A percentile compares a stretch with the other conserved stretches of the same genome.
Conservation (phyloP, 2,888 invertebrate species). For the Brachynemurus nebulosus region DNA sequence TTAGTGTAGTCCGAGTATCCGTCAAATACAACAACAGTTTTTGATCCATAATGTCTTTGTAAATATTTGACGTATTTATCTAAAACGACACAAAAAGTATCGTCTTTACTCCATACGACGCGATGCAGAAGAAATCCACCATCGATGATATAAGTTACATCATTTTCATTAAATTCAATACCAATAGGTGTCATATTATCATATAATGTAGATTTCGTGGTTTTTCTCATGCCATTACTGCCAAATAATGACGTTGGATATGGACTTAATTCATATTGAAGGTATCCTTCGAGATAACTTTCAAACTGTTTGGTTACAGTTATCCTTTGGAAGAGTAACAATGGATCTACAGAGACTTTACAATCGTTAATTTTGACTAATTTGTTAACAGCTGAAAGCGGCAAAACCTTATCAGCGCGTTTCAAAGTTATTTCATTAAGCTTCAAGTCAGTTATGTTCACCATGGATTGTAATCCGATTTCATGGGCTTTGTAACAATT, state of each 20-base stretch:
- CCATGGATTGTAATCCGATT: conserved; percentile 16
- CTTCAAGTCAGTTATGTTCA: conserved; percentile 14
- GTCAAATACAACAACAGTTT: conserved; percentile 10
- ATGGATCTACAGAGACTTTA: conserved; percentile 9
- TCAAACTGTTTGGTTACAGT: neutral
- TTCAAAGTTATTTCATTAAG: conserved; percentile 21
- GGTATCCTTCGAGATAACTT: neutral
- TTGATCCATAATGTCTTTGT: conserved; percentile 9
- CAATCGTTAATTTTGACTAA: conserved; percentile 14
- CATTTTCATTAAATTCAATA: neutral
- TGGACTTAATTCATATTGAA: neutral
- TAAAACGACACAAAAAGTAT: conserved; percentile 10
- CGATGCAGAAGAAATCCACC: conserved; percentile 7
- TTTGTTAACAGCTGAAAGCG: conserved; percentile 16
- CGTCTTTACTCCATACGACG: conserved; percentile 10
- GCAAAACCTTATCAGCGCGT: conserved; percentile 21
- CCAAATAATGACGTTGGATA: neutral
- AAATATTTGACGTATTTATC: conserved; percentile 9
- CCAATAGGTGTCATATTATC: neutral
- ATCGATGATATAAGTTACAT: neutral
- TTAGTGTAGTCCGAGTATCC: conserved; percentile 7
- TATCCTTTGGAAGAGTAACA: neutral
- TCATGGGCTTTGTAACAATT: conserved; percentile 17
- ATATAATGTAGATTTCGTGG: neutral
- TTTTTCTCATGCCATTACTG: neutral